phyloP scores from a whole-genome alignment of 1,140 invertebrate species.

The Sarcophaga bullata region DNA sequence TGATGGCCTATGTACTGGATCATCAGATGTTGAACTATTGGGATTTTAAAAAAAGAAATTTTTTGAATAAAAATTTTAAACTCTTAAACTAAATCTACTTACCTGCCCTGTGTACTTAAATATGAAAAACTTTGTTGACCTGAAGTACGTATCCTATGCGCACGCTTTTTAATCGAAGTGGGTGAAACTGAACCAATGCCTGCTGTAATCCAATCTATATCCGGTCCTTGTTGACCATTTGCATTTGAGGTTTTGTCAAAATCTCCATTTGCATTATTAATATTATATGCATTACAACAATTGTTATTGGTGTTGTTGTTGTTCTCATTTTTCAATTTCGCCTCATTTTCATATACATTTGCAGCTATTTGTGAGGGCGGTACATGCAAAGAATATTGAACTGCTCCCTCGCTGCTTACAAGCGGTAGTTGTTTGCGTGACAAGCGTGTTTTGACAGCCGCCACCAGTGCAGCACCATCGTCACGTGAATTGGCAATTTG shows the following conservation, averaged over 20 bases:
- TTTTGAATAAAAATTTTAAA: not conserved
- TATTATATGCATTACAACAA: not conserved
- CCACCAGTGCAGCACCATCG: conserved; percentile 66
- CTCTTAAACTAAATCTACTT: not conserved
- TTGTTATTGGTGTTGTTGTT: not conserved
- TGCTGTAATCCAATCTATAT: conserved; percentile 78
- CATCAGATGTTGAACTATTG: conserved; percentile 11
- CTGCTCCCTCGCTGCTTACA: conserved; percentile 74
- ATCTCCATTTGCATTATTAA: not conserved
- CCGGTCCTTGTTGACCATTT: conserved; percentile 67
- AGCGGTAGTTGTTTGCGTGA: conserved; percentile 74
- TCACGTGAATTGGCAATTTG: conserved; percentile 59
- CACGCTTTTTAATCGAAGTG: conserved; percentile 64
- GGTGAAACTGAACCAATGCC: conserved; percentile 71
- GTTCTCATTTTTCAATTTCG: conserved; percentile 10
- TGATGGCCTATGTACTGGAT: not conserved
- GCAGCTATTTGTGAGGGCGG: conserved; percentile 55
- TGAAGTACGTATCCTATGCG: conserved; percentile 43
- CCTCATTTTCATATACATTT: not conserved
- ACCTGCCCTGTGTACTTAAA: conserved; percentile 28
- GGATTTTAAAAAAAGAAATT: not conserved
- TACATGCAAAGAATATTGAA: conserved; percentile 73
- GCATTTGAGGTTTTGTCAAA: not conserved
- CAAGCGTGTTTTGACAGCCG: conserved; percentile 70
- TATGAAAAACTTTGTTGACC: conserved; percentile 44